Percentiles rank a stretch among this genome's conserved stretches.
Evolutionary conservation across 2,113 vertebrate species (phyloP).

Genomic region (Chaetodon auriga): DNA sequence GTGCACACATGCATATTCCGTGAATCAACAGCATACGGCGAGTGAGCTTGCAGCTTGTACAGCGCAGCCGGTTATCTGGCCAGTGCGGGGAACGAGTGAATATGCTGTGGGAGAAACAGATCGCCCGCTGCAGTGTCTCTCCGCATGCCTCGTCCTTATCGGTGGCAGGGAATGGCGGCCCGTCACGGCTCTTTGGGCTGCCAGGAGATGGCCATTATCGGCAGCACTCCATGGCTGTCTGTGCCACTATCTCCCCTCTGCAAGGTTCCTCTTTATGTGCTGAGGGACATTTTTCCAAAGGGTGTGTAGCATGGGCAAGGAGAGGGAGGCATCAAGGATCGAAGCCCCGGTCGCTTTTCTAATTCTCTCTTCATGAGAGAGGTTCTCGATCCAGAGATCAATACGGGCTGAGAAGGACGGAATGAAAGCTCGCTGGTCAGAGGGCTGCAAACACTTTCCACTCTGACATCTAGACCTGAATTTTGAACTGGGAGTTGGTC

Average conservation of each 20-base stretch:
- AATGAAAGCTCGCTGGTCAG: slow-evolving; percentile 32
- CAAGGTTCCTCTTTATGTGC: slow-evolving; percentile 69
- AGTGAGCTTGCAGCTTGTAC: slow-evolving; percentile 18
- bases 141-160: slow-evolving; percentile 67
- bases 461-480: background rate
- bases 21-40: slow-evolving; percentile 18
- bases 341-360: slow-evolving; percentile 30
- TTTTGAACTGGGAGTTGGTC: slow-evolving; percentile 3
- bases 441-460: slow-evolving; percentile 15
- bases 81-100: slow-evolving; percentile 11
- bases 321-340: slow-evolving; percentile 32
- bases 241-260: slow-evolving; percentile 67
- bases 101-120: slow-evolving; percentile 46
- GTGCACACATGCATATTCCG: slow-evolving; percentile 24
- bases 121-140: slow-evolving; percentile 14
- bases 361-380: slow-evolving; percentile 41
- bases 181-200: slow-evolving; percentile 74
- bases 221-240: slow-evolving; percentile 65
- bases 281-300: slow-evolving; percentile 47
- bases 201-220: slow-evolving; percentile 78
- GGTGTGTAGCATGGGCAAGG: slow-evolving; percentile 22
- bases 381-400: slow-evolving; percentile 53
- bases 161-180: slow-evolving; percentile 53
- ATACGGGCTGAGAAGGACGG: slow-evolving; percentile 21
- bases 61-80: slow-evolving; percentile 47